Evolutionary conservation across 1,140 invertebrate species (phyloP).

Genomic region (Cecropterus lyciades): DNA sequence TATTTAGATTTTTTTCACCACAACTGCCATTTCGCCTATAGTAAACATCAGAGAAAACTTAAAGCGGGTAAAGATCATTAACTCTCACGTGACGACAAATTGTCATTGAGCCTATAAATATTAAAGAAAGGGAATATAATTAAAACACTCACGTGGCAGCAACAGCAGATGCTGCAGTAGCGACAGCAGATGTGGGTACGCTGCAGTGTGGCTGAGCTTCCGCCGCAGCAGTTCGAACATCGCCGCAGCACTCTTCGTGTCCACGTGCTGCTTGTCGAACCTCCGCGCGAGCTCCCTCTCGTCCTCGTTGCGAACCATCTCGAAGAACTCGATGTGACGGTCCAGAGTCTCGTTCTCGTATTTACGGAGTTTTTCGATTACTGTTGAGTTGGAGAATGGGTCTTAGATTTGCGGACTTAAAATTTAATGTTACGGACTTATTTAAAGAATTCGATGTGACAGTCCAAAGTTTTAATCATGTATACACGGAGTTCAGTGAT

Average conservation of each 20-base stretch:
- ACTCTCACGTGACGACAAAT: too few relatives aligned
- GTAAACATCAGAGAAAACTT: too few relatives aligned
- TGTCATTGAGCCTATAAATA: too few relatives aligned
- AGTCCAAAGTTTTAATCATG: too few relatives aligned
- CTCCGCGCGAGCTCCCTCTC: constrained; percentile 96
- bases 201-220: constrained; percentile 96
- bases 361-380: constrained; percentile 95
- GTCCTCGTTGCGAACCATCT: constrained; percentile 98
- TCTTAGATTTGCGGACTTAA: neutral
- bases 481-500: too few relatives aligned
- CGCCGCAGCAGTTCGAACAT: constrained; percentile 97
- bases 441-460: too few relatives aligned
- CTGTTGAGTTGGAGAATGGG: constrained; percentile 47
- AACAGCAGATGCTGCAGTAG: constrained; percentile 96
- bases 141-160: constrained; percentile 95
- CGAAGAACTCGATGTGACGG: constrained; percentile 97
- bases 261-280: constrained; percentile 96
- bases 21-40: too few relatives aligned
- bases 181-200: constrained; percentile 96
- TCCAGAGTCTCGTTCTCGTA: constrained; percentile 98
- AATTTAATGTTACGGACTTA: too few relatives aligned
- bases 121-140: too few relatives aligned
- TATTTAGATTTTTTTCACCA: too few relatives aligned
- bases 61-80: too few relatives aligned
- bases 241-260: constrained; percentile 95